phyloP scores from a whole-genome alignment of 2,113 vertebrate genomes.

The Sminthopsis crassicaudata region DNA sequence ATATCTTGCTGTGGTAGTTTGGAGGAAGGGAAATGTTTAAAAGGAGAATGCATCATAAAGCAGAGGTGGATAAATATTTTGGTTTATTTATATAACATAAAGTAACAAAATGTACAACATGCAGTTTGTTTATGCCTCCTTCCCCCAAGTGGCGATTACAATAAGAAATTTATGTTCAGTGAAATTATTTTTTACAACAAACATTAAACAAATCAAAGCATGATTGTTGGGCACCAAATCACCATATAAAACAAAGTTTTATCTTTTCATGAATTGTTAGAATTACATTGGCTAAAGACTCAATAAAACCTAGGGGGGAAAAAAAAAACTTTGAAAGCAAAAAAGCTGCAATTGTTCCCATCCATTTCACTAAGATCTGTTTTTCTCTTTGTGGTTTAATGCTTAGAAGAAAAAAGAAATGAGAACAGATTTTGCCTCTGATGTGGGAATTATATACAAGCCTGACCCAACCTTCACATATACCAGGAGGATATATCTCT shows the following conservation, averaged over 20 bases:
- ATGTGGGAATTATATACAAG: background rate
- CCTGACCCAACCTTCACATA: background rate
- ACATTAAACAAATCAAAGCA: slow-evolving; percentile 61
- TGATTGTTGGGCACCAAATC: slow-evolving; percentile 51
- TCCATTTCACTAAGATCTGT: background rate
- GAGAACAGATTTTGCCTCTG: slow-evolving; percentile 1
- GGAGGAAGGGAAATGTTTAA: background rate
- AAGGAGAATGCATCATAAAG: slow-evolving; percentile 37
- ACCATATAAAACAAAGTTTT: slow-evolving; percentile 8
- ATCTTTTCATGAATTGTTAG: slow-evolving; percentile 16
- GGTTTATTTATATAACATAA: slow-evolving; percentile 38
- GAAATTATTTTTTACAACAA: slow-evolving; percentile 72
- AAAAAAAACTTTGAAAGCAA: background rate
- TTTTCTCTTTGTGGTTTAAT: slow-evolving; percentile 37
- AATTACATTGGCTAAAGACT: slow-evolving; percentile 25
- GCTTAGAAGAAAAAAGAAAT: background rate
- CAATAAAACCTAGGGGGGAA: background rate
- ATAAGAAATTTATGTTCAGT: slow-evolving; percentile 67
- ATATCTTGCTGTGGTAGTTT: slow-evolving; percentile 51
- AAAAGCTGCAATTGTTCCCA: slow-evolving; percentile 31
- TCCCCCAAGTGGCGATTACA: slow-evolving; percentile 45
- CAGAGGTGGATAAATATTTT: slow-evolving; percentile 9
- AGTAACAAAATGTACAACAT: background rate
- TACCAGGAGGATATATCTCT: background rate
- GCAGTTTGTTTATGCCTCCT: slow-evolving; percentile 33